phyloP scores from a whole-genome alignment of 2,797 vertebrate species.

The Knipowitschia caucasica region DNA sequence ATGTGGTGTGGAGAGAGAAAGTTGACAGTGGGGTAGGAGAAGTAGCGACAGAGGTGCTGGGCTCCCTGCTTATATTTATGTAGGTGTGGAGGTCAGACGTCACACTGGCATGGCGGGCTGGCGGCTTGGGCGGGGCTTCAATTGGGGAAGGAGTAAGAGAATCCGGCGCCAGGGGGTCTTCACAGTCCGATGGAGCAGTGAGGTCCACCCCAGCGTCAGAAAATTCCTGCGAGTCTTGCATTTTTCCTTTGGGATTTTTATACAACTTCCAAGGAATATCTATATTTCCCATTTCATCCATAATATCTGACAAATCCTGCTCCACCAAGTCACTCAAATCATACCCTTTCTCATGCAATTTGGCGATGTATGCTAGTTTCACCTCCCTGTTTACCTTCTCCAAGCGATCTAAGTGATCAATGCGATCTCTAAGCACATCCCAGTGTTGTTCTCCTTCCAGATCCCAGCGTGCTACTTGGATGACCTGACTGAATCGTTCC shows the following conservation, averaged over 20 bases:
- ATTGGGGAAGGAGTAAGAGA: slow-evolving; percentile 71
- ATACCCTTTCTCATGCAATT: slow-evolving; percentile 72
- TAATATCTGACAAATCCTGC: slow-evolving; percentile 68
- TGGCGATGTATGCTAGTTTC: slow-evolving; percentile 68
- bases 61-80: slow-evolving; percentile 74
- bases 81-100: slow-evolving; percentile 76
- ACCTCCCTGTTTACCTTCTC: slow-evolving; percentile 80
- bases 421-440: slow-evolving; percentile 73
- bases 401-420: slow-evolving; percentile 76
- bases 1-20: slow-evolving; percentile 64
- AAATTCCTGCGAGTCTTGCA: slow-evolving; percentile 77
- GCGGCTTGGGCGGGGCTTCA: slow-evolving; percentile 76
- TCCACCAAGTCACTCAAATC: slow-evolving; percentile 73
- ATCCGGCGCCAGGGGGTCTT: slow-evolving; percentile 70
- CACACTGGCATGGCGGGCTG: slow-evolving; percentile 69
- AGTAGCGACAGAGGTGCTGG: slow-evolving; percentile 63
- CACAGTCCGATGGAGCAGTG: slow-evolving; percentile 75
- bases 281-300: slow-evolving; percentile 77
- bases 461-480: slow-evolving; percentile 77
- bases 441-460: slow-evolving; percentile 73
- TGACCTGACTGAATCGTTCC: slow-evolving; percentile 79
- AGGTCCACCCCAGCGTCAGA: slow-evolving; percentile 81
- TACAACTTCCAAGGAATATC: slow-evolving; percentile 76
- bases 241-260: slow-evolving; percentile 46
- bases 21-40: slow-evolving; percentile 60